These are phyloP conservation scores for Sterna hirundo DNA, from an alignment of 2,113 vertebrate species.

Conservation along the genomic window DNA sequence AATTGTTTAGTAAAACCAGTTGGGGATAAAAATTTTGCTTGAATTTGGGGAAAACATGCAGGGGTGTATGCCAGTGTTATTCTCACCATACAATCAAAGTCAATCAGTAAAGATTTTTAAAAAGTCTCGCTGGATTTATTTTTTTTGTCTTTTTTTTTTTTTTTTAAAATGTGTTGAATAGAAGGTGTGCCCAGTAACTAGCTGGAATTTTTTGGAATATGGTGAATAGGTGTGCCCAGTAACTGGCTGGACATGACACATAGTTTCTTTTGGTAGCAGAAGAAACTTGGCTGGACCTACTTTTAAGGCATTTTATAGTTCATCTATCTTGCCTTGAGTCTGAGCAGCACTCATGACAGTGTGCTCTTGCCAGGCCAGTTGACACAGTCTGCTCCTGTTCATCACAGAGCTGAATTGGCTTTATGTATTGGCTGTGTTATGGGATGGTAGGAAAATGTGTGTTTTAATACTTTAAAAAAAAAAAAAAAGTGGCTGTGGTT, in stretches of 20 bases:
- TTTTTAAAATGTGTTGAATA: not conserved
- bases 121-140: not conserved
- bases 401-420: not conserved
- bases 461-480: not conserved
- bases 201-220: not conserved
- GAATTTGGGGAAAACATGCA: not conserved
- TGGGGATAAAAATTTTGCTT: not conserved
- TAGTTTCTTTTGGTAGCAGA: conserved; percentile 19
- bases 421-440: not conserved
- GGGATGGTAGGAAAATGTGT: not conserved
- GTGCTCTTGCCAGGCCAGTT: not conserved
- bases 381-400: not conserved
- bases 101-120: not conserved
- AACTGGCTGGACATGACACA: conserved; percentile 18
- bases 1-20: not conserved
- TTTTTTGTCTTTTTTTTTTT: not conserved
- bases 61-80: not conserved
- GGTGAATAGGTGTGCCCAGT: conserved; percentile 41
- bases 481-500: not conserved
- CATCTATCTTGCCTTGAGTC: not conserved
- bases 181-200: not conserved
- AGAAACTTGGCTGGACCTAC: not conserved
- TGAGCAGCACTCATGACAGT: not conserved
- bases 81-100: not conserved
- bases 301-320: not conserved